Evolutionary conservation across 2,113 vertebrate genomes (phyloP).

Genomic region (Bostrychus sinensis): DNA sequence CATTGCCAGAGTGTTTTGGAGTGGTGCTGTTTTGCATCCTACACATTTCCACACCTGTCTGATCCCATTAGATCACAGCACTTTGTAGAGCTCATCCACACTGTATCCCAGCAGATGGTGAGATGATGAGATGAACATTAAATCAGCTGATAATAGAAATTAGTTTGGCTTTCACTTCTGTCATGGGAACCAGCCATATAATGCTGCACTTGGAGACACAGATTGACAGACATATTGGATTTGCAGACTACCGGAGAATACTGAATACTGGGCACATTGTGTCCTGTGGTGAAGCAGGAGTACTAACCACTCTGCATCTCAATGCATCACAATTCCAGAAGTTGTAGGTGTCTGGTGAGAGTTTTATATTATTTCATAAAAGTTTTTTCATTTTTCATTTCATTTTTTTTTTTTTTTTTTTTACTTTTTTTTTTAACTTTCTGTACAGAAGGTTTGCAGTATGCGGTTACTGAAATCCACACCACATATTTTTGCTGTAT

Average conservation of each 20-base stretch:
- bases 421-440: too few species aligned
- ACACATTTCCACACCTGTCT: slow-evolving; percentile 40
- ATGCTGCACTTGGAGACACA: neutral
- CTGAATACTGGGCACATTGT: too few species aligned
- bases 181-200: slow-evolving; percentile 4
- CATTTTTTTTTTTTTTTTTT: too few species aligned
- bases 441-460: too few species aligned
- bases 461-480: too few species aligned
- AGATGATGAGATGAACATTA: slow-evolving; percentile 52
- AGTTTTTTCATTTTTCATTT: too few species aligned
- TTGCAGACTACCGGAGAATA: too few species aligned
- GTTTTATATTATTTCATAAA: too few species aligned
- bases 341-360: too few species aligned
- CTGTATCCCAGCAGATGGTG: slow-evolving; percentile 45
- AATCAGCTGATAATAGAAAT: slow-evolving; percentile 45
- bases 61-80: slow-evolving; percentile 40
- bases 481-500: too few species aligned
- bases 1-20: neutral
- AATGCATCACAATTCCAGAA: too few species aligned
- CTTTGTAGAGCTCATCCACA: slow-evolving; percentile 12
- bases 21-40: slow-evolving; percentile 1
- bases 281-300: neutral
- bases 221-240: neutral
- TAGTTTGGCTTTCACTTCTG: slow-evolving; percentile 36
- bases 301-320: neutral